phyloP scores from a whole-genome alignment of 2,888 invertebrate genomes.

The Drosophila lutescens region DNA sequence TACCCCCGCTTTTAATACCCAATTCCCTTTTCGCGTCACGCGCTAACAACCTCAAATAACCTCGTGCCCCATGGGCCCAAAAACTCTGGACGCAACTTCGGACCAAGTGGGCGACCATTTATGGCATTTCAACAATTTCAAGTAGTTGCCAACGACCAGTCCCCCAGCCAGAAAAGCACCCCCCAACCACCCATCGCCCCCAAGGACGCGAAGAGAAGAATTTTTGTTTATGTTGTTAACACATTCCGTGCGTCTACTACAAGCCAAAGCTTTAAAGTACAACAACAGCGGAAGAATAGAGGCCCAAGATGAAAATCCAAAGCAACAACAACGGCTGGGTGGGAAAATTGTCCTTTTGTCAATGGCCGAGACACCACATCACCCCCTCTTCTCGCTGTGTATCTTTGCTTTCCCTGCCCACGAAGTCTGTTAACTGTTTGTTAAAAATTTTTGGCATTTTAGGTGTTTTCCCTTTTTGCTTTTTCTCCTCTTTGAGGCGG shows the following conservation, averaged over 20 bases:
- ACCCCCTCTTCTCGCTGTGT: constrained; percentile 7
- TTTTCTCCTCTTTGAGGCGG: constrained; percentile 17
- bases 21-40: constrained; percentile 33
- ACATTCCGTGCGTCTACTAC: constrained; percentile 55
- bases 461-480: constrained; percentile 11
- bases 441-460: constrained; percentile 48
- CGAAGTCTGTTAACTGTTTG: constrained; percentile 55
- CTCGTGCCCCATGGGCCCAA: constrained; percentile 32
- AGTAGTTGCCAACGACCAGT: constrained; percentile 62
- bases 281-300: constrained; percentile 12
- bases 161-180: background rate
- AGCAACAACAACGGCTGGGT: constrained; percentile 24
- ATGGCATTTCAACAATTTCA: constrained; percentile 72
- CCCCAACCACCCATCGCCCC: constrained; percentile 8
- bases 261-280: constrained; percentile 43
- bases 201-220: constrained; percentile 10
- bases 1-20: constrained; percentile 23
- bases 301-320: constrained; percentile 31
- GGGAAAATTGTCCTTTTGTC: constrained; percentile 60
- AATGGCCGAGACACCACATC: constrained; percentile 32
- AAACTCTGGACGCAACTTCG: constrained; percentile 2
- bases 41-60: constrained; percentile 39
- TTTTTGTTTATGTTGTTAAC: constrained; percentile 63
- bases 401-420: constrained; percentile 18
- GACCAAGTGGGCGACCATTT: constrained; percentile 47